Percentiles rank a stretch among this genome's conserved stretches.
These are phyloP conservation scores for Akabosia matsudoensis DNA, from an alignment of 1,140 invertebrate species.

Conservation along the genomic window DNA sequence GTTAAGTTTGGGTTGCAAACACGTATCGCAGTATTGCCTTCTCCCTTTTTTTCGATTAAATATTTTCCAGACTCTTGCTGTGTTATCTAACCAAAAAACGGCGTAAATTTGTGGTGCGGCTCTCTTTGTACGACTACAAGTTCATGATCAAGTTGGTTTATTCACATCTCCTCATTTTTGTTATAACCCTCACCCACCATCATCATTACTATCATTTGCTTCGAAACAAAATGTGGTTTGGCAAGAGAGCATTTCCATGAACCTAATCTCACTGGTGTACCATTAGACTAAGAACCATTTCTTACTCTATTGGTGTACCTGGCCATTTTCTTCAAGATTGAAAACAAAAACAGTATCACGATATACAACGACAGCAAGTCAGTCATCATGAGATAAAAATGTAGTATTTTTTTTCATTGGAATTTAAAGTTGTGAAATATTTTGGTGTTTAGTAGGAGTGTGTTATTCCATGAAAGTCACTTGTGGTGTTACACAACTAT, in stretches of 20 bases:
- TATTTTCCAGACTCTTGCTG: neutral
- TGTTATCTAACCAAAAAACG: constrained; percentile 1
- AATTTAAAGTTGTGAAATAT: too few relatives aligned
- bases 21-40: neutral
- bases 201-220: constrained; percentile 4
- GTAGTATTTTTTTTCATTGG: too few relatives aligned
- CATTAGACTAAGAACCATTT: too few relatives aligned
- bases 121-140: neutral
- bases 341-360: too few relatives aligned
- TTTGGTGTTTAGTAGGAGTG: too few relatives aligned
- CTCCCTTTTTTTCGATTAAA: neutral
- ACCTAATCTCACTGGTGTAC: neutral
- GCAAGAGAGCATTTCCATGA: neutral
- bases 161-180: neutral
- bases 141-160: neutral
- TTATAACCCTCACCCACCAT: too few relatives aligned
- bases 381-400: too few relatives aligned
- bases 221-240: constrained; percentile 19
- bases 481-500: too few relatives aligned
- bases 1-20: neutral
- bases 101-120: constrained; percentile 19
- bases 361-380: too few relatives aligned
- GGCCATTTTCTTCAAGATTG: too few relatives aligned
- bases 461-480: too few relatives aligned
- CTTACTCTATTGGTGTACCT: too few relatives aligned